phyloP scores from a whole-genome alignment of 1,140 invertebrate genomes.

The Popillia japonica region DNA sequence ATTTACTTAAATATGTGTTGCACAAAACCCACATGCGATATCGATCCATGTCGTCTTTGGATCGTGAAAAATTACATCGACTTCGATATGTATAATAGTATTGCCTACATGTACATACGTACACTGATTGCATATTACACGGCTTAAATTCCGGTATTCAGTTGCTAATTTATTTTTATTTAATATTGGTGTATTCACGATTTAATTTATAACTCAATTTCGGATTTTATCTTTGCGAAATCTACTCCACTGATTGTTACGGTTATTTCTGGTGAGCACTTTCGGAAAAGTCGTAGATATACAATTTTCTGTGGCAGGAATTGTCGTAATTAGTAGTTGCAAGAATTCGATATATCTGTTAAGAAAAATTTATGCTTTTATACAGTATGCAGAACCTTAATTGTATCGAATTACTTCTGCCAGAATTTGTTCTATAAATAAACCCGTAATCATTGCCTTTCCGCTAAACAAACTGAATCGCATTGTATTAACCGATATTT shows the following conservation, averaged over 20 bases:
- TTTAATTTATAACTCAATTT: slow-evolving; percentile 40
- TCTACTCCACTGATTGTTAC: background rate
- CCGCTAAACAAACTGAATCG: too few relatives aligned
- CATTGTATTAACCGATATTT: too few relatives aligned
- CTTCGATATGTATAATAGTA: slow-evolving; percentile 27
- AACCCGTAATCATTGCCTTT: too few relatives aligned
- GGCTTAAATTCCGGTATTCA: background rate
- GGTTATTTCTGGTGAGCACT: background rate
- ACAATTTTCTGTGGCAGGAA: slow-evolving; percentile 21
- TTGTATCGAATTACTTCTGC: too few relatives aligned
- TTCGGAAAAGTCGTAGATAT: slow-evolving; percentile 26
- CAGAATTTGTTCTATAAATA: too few relatives aligned
- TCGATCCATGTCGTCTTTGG: background rate
- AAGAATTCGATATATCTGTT: slow-evolving; percentile 21
- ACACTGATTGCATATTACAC: slow-evolving; percentile 26
- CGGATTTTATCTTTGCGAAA: background rate
- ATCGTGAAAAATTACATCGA: slow-evolving; percentile 34
- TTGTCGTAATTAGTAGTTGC: slow-evolving; percentile 33
- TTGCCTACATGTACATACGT: too few relatives aligned
- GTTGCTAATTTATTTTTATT: slow-evolving; percentile 36
- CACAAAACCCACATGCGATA: slow-evolving; percentile 31
- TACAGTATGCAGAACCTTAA: too few relatives aligned
- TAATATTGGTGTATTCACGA: slow-evolving; percentile 28
- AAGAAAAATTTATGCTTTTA: slow-evolving; percentile 23
- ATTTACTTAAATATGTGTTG: slow-evolving; percentile 37